Conservation (phyloP, 2,888 invertebrate genomes). For the Stenodema calcarata region DNA sequence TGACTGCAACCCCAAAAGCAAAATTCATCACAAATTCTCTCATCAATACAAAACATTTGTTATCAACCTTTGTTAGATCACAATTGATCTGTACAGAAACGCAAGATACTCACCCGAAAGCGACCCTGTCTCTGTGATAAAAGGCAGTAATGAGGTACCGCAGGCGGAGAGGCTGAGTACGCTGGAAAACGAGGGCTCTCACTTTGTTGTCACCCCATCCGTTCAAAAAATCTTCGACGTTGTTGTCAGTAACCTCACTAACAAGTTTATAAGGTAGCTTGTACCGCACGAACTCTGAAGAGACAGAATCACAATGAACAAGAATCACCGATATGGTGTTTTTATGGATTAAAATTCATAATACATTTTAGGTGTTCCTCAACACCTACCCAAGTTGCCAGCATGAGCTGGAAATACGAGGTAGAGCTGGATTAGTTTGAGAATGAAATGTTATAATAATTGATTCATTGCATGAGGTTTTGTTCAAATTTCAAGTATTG, state of each 20-base stretch:
- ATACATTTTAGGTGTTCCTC: no score
- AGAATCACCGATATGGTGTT: no score
- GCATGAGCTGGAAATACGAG: no score
- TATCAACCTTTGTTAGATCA: neutral
- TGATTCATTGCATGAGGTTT: no score
- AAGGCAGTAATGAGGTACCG: conserved; percentile 88
- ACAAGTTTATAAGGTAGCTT: conserved; percentile 86
- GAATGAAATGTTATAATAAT: no score
- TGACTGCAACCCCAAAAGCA: neutral
- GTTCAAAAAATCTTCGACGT: conserved; percentile 77
- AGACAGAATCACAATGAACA: no score
- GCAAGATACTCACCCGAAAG: conserved; percentile 75
- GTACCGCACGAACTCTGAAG: conserved; percentile 81
- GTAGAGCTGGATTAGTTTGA: no score
- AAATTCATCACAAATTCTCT: neutral
- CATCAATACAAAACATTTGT: no score
- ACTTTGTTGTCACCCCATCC: conserved; percentile 92
- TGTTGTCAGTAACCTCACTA: conserved; percentile 66
- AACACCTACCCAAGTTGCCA: no score
- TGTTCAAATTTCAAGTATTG: no score
- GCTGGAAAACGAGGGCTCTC: conserved; percentile 86
- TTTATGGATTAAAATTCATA: no score
- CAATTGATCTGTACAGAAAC: neutral
- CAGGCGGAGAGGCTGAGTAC: conserved; percentile 75
- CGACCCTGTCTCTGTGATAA: conserved; percentile 82